Percentiles rank a stretch among this genome's conserved stretches.
These are phyloP conservation scores for Oryzias dopingdopingensis DNA, from an alignment of 2,797 vertebrate genomes.

Conservation along the genomic window DNA sequence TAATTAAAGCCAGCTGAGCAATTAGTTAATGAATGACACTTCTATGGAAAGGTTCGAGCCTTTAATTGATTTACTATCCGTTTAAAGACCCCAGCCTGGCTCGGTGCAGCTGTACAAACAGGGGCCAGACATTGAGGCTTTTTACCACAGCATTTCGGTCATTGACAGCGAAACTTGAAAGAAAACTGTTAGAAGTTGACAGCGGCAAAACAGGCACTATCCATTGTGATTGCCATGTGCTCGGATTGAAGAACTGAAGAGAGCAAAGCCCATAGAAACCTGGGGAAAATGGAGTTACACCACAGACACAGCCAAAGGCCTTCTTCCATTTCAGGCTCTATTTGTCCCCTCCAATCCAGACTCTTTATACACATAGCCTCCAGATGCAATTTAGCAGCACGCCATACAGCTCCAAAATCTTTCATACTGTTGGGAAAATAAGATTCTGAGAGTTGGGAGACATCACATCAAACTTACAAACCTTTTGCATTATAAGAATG, in stretches of 20 bases:
- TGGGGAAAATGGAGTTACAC: conserved; percentile 17
- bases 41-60: conserved; percentile 38
- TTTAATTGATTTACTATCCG: conserved; percentile 48
- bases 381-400: conserved; percentile 49
- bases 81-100: conserved; percentile 24
- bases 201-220: conserved; percentile 12
- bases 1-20: conserved; percentile 50
- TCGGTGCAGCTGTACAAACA: conserved; percentile 27
- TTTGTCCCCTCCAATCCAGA: conserved; percentile 47
- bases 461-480: conserved; percentile 50
- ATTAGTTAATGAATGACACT: conserved; percentile 48
- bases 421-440: conserved; percentile 35
- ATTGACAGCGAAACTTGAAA: conserved; percentile 5
- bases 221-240: conserved; percentile 10
- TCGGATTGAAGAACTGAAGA: conserved; percentile 24
- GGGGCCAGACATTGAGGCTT: conserved; percentile 3
- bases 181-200: conserved; percentile 5
- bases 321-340: conserved; percentile 44
- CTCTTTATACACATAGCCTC: conserved; percentile 40
- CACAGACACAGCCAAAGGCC: conserved; percentile 27
- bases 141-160: conserved; percentile 3
- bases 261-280: conserved; percentile 44
- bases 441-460: conserved; percentile 27
- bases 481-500: conserved; percentile 52
- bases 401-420: conserved; percentile 45